Conservation (phyloP, 2,888 invertebrate species). For the Dasysyrphus albostriatus region DNA sequence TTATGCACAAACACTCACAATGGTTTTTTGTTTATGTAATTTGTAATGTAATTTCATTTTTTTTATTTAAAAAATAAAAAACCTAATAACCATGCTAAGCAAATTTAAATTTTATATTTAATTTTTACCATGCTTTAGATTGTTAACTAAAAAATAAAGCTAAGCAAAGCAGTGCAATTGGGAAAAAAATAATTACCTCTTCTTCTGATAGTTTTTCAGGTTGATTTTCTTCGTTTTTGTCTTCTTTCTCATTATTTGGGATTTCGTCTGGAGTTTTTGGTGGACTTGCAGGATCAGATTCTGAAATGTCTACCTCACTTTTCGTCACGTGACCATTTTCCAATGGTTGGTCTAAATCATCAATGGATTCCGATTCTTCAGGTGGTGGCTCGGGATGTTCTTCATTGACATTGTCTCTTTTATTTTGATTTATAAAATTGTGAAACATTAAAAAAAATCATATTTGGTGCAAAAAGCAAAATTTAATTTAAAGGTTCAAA, state of each 20-base stretch:
- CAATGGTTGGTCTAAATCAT: slow-evolving; percentile 11
- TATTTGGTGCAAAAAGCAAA: slow-evolving; percentile 48
- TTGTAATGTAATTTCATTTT: neutral
- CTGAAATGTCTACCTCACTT: slow-evolving; percentile 38
- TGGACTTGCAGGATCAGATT: slow-evolving; percentile 53
- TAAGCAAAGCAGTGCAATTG: slow-evolving; percentile 64
- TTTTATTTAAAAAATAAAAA: slow-evolving; percentile 25
- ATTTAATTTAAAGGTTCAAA: neutral
- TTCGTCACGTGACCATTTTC: slow-evolving; percentile 55
- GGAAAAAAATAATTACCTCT: slow-evolving; percentile 44
- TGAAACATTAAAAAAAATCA: slow-evolving; percentile 2
- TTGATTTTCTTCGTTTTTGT: slow-evolving; percentile 20
- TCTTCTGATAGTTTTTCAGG: slow-evolving; percentile 23
- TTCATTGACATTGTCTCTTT: slow-evolving; percentile 49
- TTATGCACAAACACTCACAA: slow-evolving; percentile 47
- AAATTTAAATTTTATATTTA: slow-evolving; percentile 13
- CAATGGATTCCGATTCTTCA: slow-evolving; percentile 46
- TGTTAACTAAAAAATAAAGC: slow-evolving; percentile 48
- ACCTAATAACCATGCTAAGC: slow-evolving; percentile 21
- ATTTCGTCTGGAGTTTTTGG: slow-evolving; percentile 57
- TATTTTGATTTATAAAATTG: slow-evolving; percentile 46
- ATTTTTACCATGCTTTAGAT: slow-evolving; percentile 24
- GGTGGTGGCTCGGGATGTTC: slow-evolving; percentile 61
- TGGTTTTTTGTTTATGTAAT: slow-evolving; percentile 5
- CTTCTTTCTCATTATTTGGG: neutral